Conservation (phyloP, 2,888 invertebrate genomes). For the Eupelmus urozonus region DNA sequence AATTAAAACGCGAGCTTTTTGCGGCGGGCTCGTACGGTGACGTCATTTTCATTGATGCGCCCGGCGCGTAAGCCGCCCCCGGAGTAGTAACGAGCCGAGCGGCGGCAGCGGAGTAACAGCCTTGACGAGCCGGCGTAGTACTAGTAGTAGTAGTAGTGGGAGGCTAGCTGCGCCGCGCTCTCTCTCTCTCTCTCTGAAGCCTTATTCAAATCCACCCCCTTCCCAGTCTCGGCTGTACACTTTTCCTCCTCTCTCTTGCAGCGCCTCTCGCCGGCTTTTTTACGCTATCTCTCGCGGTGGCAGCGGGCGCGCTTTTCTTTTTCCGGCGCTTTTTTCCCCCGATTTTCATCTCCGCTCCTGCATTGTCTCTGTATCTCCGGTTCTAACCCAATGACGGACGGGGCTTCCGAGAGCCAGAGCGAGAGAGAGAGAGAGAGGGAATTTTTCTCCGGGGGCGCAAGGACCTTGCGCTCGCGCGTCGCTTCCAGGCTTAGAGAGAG, state of each 20-base stretch:
- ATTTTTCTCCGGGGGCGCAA: conserved; percentile 18
- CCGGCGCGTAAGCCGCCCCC: conserved; percentile 60
- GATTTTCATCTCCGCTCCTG: conserved; percentile 3
- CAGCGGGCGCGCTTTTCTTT: too few relatives aligned
- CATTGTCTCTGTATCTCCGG: background rate
- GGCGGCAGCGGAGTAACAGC: background rate
- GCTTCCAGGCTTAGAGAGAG: background rate
- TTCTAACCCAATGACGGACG: conserved; percentile 6
- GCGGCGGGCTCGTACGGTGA: conserved; percentile 71
- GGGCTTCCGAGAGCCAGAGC: background rate
- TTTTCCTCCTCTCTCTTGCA: background rate
- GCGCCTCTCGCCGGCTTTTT: background rate
- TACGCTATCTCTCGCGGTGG: background rate
- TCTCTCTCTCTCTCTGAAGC: background rate
- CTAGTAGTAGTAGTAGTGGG: background rate
- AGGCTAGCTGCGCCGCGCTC: too few relatives aligned
- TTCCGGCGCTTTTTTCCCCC: background rate
- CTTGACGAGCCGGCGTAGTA: too few relatives aligned
- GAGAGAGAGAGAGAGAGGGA: background rate
- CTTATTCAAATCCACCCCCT: conserved; percentile 37
- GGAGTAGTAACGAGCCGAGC: conserved; percentile 12
- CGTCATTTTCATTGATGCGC: conserved; percentile 81
- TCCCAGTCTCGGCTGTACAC: background rate
- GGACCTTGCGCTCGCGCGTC: conserved; percentile 6
- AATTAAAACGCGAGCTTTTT: conserved; percentile 75